These are phyloP conservation scores for Eurypyga helias DNA, from an alignment of 2,113 vertebrate species.

Conservation along the genomic window DNA sequence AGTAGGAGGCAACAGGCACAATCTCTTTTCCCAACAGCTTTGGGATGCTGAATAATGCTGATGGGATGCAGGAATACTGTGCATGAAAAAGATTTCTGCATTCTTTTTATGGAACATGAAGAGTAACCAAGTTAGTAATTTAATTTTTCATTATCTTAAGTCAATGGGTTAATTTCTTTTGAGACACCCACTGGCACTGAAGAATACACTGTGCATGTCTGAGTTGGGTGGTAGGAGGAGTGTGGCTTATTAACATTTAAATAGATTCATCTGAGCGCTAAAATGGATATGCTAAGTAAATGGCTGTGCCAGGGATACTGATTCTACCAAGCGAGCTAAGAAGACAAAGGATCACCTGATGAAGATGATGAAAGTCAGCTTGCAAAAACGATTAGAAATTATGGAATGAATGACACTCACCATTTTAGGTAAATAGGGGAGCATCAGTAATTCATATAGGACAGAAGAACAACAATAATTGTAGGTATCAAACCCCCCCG, in stretches of 20 bases:
- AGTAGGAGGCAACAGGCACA: background rate
- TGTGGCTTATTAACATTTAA: slow-evolving; percentile 13
- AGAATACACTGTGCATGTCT: background rate
- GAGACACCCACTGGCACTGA: background rate
- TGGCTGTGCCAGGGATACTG: background rate
- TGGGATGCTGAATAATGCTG: background rate
- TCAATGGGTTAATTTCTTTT: background rate
- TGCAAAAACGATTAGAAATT: background rate
- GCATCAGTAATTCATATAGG: background rate
- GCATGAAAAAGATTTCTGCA: background rate
- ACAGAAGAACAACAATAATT: background rate
- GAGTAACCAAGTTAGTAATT: background rate
- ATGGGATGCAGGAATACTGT: background rate
- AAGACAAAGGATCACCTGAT: slow-evolving; percentile 15
- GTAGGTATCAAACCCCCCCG: background rate
- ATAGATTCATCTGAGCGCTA: slow-evolving; percentile 9
- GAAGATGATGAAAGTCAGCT: background rate
- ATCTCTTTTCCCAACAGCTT: background rate
- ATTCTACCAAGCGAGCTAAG: background rate
- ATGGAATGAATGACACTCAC: background rate
- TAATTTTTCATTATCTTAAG: background rate
- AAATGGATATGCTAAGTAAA: slow-evolving; percentile 20
- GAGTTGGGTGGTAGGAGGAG: background rate
- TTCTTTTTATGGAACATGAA: background rate
- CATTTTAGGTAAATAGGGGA: background rate